phyloP scores from a whole-genome alignment of 2,113 vertebrate species.

The Lycocorax pyrrhopterus region DNA sequence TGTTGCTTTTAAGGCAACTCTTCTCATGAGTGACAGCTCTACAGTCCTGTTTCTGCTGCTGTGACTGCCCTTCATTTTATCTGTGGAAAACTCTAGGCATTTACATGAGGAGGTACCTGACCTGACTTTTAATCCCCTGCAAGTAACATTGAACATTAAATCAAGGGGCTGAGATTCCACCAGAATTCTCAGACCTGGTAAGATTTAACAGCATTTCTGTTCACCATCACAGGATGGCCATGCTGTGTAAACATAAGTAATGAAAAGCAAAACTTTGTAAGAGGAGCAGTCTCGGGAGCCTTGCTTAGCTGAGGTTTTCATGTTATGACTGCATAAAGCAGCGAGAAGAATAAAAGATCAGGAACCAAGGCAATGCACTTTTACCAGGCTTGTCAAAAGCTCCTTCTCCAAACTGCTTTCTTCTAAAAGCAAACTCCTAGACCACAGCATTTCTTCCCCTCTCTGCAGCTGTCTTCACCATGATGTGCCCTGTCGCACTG shows the following conservation, averaged over 20 bases:
- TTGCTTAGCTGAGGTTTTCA: neutral
- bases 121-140: neutral
- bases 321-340: neutral
- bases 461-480: neutral
- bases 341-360: slow-evolving; percentile 2
- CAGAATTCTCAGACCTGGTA: neutral
- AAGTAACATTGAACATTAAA: neutral
- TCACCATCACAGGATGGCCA: neutral
- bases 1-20: neutral
- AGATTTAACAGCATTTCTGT: neutral
- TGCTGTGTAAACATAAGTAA: neutral
- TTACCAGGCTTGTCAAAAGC: neutral
- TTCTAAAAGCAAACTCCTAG: neutral
- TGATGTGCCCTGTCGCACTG: neutral
- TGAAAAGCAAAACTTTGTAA: neutral
- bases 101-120: neutral
- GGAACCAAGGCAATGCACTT: neutral
- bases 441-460: neutral
- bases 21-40: neutral
- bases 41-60: neutral
- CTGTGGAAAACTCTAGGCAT: neutral
- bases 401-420: neutral
- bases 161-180: neutral
- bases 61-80: neutral
- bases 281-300: neutral